These are phyloP conservation scores for Drosophila persimilis DNA, from an alignment of 1,140 invertebrate species.

Conservation along the genomic window DNA sequence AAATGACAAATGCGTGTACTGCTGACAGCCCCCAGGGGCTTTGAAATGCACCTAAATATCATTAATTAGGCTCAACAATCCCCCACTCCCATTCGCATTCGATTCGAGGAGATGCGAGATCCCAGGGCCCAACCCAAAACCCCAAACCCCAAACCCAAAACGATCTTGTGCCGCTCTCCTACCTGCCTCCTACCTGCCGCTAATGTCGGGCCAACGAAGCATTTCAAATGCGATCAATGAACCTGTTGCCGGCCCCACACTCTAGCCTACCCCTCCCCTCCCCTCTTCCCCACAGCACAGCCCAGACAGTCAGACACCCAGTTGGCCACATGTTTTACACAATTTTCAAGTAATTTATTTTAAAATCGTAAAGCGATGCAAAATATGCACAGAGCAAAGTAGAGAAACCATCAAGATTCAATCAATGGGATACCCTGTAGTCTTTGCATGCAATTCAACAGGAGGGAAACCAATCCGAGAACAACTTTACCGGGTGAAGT, in stretches of 20 bases:
- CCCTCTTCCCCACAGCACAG: conserved; percentile 1
- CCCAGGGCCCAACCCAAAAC: conserved; percentile 24
- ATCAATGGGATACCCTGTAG: neutral
- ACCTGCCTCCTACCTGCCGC: conserved; percentile 41
- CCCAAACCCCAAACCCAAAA: conserved; percentile 4
- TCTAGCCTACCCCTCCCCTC: conserved; percentile 16
- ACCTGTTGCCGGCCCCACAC: conserved; percentile 48
- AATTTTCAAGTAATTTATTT: conserved; percentile 75
- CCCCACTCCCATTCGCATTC: conserved; percentile 24
- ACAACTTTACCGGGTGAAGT: too few species aligned
- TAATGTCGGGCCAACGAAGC: conserved; percentile 43
- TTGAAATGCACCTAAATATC: conserved; percentile 57
- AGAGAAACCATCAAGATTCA: conserved; percentile 4
- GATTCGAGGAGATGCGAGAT: conserved; percentile 21
- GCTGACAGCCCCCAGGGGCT: conserved; percentile 54
- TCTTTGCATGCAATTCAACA: too few species aligned
- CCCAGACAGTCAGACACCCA: conserved; percentile 14
- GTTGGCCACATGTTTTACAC: conserved; percentile 63
- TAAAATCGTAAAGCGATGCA: conserved; percentile 68
- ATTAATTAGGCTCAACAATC: conserved; percentile 64
- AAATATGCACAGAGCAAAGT: conserved; percentile 47
- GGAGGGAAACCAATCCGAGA: too few species aligned
- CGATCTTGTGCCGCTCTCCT: neutral
- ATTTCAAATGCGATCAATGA: conserved; percentile 80
- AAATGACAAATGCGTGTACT: conserved; percentile 48